Conservation (phyloP, 2,888 invertebrate species). For the Creontiades dilutus region DNA sequence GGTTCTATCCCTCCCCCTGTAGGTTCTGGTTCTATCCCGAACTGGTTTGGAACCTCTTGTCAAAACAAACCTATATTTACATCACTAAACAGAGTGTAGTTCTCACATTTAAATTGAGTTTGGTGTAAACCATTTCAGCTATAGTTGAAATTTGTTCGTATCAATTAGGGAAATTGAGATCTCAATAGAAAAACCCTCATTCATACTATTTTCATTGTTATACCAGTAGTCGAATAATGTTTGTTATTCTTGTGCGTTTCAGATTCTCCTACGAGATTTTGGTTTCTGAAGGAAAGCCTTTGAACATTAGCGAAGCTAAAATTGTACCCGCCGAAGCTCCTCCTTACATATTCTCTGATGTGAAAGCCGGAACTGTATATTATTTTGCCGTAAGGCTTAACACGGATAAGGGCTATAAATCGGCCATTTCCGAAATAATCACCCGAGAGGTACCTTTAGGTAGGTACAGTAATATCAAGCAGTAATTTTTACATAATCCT, state of each 20-base stretch:
- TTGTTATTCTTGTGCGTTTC: constrained; percentile 68
- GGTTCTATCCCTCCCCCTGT: no score
- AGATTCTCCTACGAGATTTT: constrained; percentile 84
- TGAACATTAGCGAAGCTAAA: constrained; percentile 79
- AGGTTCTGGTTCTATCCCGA: no score
- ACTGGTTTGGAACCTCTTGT: no score
- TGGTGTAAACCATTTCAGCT: no score
- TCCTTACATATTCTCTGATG: constrained; percentile 81
- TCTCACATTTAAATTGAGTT: no score
- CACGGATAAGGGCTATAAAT: constrained; percentile 83
- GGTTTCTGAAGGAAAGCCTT: constrained; percentile 81
- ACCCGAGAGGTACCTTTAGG: constrained; percentile 78
- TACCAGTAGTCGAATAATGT: neutral
- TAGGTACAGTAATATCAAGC: constrained; percentile 75
- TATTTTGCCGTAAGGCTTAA: constrained; percentile 84
- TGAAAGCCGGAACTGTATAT: constrained; percentile 81
- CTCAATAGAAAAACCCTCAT: no score
- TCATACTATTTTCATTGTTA: no score
- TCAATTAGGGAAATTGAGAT: no score
- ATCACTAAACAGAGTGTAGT: no score
- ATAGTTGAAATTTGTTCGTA: no score
- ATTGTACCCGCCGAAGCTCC: constrained; percentile 80
- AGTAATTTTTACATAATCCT: no score
- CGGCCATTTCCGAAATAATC: constrained; percentile 83
- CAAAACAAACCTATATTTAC: no score